Percentiles rank a stretch among this genome's conserved stretches.
phyloP scores from a whole-genome alignment of 2,113 vertebrate genomes.

The Ciconia boyciana region DNA sequence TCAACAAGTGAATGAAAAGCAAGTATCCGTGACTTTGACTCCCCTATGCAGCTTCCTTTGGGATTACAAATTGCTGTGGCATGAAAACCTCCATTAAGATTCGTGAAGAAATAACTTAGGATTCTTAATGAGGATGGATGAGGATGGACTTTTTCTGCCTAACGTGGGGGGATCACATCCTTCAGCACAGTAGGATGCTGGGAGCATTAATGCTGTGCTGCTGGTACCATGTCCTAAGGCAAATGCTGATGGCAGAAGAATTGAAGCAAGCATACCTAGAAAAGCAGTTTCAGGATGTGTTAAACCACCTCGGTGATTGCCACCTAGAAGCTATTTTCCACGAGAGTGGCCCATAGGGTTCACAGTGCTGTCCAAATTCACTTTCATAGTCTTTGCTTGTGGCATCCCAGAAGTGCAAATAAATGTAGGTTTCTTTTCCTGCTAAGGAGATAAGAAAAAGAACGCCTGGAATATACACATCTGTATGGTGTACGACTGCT shows the following conservation, averaged over 20 bases:
- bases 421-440: neutral
- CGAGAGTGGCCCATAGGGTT: neutral
- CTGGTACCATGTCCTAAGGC: neutral
- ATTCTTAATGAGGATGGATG: neutral
- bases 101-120: neutral
- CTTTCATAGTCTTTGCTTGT: neutral
- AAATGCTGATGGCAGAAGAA: neutral
- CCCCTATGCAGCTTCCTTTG: neutral
- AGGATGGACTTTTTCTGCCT: neutral
- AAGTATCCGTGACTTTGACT: neutral
- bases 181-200: neutral
- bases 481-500: neutral
- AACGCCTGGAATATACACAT: neutral
- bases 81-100: neutral
- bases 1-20: neutral
- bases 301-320: neutral
- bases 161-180: neutral
- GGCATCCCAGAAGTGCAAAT: neutral
- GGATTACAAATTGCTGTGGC: neutral
- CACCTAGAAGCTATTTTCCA: neutral
- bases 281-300: neutral
- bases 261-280: neutral
- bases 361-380: neutral
- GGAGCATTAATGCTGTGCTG: neutral
- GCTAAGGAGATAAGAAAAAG: neutral